Evolutionary conservation across 2,797 vertebrate species (phyloP).

Genomic region (Perodicticus potto): DNA sequence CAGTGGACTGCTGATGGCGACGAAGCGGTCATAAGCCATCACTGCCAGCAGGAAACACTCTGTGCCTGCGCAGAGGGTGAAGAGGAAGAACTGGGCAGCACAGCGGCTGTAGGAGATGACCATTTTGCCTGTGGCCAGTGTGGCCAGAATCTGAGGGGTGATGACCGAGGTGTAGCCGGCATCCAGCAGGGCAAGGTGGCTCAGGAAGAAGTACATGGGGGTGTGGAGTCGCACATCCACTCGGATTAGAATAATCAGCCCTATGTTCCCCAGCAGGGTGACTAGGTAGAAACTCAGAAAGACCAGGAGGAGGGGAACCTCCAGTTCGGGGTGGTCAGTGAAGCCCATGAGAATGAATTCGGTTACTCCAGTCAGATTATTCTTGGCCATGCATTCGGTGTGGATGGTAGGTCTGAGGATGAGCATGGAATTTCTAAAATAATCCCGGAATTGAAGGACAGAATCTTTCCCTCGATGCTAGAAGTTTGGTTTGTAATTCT

Average conservation of each 20-base stretch:
- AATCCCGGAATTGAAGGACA: background rate
- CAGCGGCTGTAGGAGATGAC: conserved; percentile 62
- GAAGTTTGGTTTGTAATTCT: background rate
- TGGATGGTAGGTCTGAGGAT: background rate
- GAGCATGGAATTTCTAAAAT: background rate
- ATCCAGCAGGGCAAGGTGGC: conserved; percentile 78
- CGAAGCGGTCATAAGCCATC: conserved; percentile 82
- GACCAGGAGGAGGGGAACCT: conserved; percentile 62
- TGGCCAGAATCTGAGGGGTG: conserved; percentile 76
- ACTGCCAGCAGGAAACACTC: conserved; percentile 79
- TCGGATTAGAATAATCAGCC: conserved; percentile 74
- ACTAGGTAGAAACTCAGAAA: conserved; percentile 74
- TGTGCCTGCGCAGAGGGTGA: conserved; percentile 72
- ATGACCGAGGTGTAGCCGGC: conserved; percentile 68
- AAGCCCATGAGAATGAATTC: conserved; percentile 78
- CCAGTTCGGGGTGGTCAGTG: background rate
- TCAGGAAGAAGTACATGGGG: conserved; percentile 80
- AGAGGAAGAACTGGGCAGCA: conserved; percentile 80
- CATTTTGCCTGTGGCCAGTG: background rate
- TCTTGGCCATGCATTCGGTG: conserved; percentile 43
- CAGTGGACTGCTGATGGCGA: conserved; percentile 72
- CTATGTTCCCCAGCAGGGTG: conserved; percentile 75
- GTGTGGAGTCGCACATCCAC: conserved; percentile 64
- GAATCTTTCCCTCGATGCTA: background rate
- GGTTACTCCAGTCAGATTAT: conserved; percentile 62